Conservation (phyloP, 2,888 invertebrate species). For the Nebria brevicollis region DNA sequence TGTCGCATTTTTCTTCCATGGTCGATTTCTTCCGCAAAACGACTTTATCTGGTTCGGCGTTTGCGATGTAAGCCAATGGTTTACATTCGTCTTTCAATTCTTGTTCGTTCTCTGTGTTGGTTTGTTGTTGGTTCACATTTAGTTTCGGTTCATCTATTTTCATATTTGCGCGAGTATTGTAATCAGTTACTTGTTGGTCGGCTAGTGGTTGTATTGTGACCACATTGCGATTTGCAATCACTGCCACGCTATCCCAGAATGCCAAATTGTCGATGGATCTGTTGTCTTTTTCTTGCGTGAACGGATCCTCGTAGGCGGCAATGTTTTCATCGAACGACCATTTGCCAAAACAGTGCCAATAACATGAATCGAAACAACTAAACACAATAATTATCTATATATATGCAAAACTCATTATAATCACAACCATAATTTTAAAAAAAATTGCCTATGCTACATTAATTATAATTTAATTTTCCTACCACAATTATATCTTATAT, state of each 20-base stretch:
- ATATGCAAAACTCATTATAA: neutral
- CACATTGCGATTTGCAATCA: slow-evolving; percentile 61
- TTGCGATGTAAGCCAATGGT: slow-evolving; percentile 9
- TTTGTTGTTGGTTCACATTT: neutral
- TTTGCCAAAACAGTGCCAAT: slow-evolving; percentile 80
- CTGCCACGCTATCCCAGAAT: slow-evolving; percentile 62
- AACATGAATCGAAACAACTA: slow-evolving; percentile 77
- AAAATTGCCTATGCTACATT: neutral
- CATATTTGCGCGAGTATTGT: neutral
- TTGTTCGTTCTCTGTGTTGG: slow-evolving; percentile 13
- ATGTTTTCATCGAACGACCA: slow-evolving; percentile 78
- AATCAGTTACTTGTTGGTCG: neutral
- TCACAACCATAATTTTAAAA: too few species aligned
- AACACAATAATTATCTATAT: slow-evolving; percentile 50
- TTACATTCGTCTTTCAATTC: slow-evolving; percentile 2
- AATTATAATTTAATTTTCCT: neutral
- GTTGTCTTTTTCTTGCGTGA: slow-evolving; percentile 55
- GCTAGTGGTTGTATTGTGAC: slow-evolving; percentile 61
- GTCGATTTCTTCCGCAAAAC: slow-evolving; percentile 34
- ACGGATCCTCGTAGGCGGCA: slow-evolving; percentile 66
- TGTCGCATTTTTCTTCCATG: slow-evolving; percentile 34
- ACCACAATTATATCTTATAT: slow-evolving; percentile 3
- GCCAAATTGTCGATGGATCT: slow-evolving; percentile 61
- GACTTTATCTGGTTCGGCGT: slow-evolving; percentile 6
- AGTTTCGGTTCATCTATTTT: neutral